Base-by-base conservation (phyloP, 2,888 invertebrate genomes). In the Orthosia gracilis region DNA sequence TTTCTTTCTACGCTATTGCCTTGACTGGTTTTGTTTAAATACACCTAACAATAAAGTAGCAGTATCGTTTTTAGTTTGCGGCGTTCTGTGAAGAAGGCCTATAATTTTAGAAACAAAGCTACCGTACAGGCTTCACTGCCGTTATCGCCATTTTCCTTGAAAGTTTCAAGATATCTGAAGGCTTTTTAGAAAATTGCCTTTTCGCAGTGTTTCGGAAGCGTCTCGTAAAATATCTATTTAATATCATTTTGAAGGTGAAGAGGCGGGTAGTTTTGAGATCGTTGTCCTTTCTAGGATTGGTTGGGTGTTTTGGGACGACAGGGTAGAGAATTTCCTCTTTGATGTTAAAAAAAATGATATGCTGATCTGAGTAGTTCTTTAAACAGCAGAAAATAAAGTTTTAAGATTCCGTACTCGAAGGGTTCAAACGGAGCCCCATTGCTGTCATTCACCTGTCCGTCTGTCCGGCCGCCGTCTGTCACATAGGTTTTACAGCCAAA, bases 161-260 rank as follows among this genome's bases (percentile, higher is more conserved):
- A 86, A 75, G 23, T 81, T 84, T 67, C 65, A 49, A 59, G 69
- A 69, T 78, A 73, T 73, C 55, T 59, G 49, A 73, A 76, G 57
- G 68, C 82, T 76, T 76, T 85, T 81, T 78, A 78, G 78, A 69
- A 86, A 78, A 85, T 85, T 86, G 76, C 75, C 69, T 76, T 63
- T 64, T 54, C 47, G 59, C 52, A 9, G 55, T 71, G 23, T 83
- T 83, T 64, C 47, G 62, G 62, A 54, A 65, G 50, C 50, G 64
- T 58, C 54, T 64, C 66, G 66, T 83, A 84, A 83, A 84, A 76
- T 69, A 67, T 68, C 58, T 69, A 75, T 83, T 77, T 85, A 71
- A 85, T 73, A 63, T 68, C 13, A 55, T 76, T 62, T 76, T 68
- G 66, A 71, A 62, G 54, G 66, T 40, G 26, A 58, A 49, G 21